Evolutionary conservation across 2,113 vertebrate species (phyloP), one percentile per base, ranked within the genome.

Genomic region (Colaptes auratus): DNA sequence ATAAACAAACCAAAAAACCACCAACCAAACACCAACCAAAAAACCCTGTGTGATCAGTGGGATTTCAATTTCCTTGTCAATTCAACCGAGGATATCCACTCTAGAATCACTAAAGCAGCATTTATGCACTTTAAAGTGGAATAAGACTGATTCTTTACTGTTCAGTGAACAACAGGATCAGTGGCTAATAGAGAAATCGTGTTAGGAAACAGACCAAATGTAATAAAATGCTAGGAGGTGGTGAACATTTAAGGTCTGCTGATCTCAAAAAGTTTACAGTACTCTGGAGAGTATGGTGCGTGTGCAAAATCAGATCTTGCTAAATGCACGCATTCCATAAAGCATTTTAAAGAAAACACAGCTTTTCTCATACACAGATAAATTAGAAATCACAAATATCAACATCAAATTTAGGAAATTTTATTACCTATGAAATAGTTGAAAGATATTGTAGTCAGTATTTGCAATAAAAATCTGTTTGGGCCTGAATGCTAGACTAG

Each of bases 41-140:
- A 50, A 21, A 21, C 23, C 17, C 10, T 75, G 55, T 83, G n/a
- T 31, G 78, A 86, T 28, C 60, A 89, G 20, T 50, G 58, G 33
- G 71, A 91, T 96, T 97, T 96, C 95, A 95, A 93, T 96, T 97
- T 95, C 73, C 70, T 81, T 95, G 79, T 73, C 77, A 93, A 93
- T 95, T 96, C 53, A 92, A 88, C 42, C 70, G 82, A 85, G 72
- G 39, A 94, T n/a, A 50, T 90, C 69, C 67, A 56, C 85, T 94
- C 60, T 88, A 61, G 70, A 82, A 39, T 92, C 87, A 92, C 66
- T 88, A 93, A 93, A 78, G 39, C n/a, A 93, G n/a, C 50, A 75
- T 83, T 95, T 92, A 82, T 7, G 2, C 79, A 80, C 33, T 84
- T 96, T 70, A 94, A 31, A 67, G 63, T 80, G 35, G 60, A 92